Base-by-base conservation (phyloP, 2,113 vertebrate species). In the Dolichallabes microphthalmus region DNA sequence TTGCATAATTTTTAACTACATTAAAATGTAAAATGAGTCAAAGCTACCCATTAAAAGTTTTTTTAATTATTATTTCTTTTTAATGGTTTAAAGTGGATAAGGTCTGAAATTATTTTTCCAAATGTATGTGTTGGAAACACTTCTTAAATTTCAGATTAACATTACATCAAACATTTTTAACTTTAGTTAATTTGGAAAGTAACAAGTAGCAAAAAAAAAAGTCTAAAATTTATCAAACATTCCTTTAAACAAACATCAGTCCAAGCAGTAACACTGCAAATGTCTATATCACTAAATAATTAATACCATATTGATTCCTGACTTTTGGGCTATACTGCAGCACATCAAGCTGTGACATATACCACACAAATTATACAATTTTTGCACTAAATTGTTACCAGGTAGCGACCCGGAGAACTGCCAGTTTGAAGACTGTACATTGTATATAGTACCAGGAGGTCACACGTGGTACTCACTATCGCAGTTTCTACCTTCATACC, bases 381-480 rank as follows among this genome's bases (percentile, higher is more conserved):
- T 77, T 45, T 75, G 45, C 58, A 64, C 82, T 71, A 84, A 82
- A 88, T 84, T 60, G 68, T 76, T 79, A 75, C 52, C 85, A 85
- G 82, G 45, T 85, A 87, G 32, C 80, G 82, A 80, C 85, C 85
- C 76, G 30, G 13, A 84, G 71, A 82, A 77, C 83, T 86, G 85
- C 60, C 69, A 76, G 66, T 82, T 73, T 85, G 61, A 55, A n/a
- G 61, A 85, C 82, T 82, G 78, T 78, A 87, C 25, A 66, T 85
- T 77, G 77, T 73, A 78, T 13, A 11, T 52, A 35, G n/a, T 53
- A 71, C 73, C 84, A 75, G 58, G 82, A 75, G 79, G 79, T 86
- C 85, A 86, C 85, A 86, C 85, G 76, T 86, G 79, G 85, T 86
- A 82, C 30, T 82, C 69, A 82, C 85, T 86, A 82, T 39, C 17